phyloP scores from a whole-genome alignment of 2,888 invertebrate genomes.

The Neuroscelio doddi region DNA sequence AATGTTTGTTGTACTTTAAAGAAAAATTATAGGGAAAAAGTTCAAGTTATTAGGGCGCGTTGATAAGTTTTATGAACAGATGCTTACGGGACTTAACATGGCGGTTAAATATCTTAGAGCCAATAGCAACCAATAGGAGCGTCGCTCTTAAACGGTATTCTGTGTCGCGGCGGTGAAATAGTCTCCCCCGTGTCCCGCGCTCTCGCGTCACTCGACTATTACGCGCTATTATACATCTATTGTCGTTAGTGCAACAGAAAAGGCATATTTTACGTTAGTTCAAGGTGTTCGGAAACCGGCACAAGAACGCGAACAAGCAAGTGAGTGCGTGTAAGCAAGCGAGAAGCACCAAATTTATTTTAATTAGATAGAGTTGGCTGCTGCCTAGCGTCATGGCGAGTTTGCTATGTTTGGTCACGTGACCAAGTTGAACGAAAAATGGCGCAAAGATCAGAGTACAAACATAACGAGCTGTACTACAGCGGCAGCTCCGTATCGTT shows the following conservation, averaged over 20 bases:
- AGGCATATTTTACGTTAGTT: not conserved
- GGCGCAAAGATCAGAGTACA: constrained; percentile 76
- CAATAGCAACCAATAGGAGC: constrained; percentile 83
- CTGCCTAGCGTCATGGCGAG: constrained; percentile 68
- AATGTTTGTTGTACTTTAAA: too few relatives aligned
- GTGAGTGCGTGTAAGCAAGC: too few relatives aligned
- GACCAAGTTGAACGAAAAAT: constrained; percentile 75
- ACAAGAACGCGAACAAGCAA: constrained; percentile 26
- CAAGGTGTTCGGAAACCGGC: not conserved
- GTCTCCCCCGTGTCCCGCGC: constrained; percentile 76
- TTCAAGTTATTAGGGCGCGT: too few relatives aligned
- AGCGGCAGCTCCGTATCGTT: constrained; percentile 75
- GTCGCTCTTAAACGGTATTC: constrained; percentile 76
- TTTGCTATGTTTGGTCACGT: constrained; percentile 76
- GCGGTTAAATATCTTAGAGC: constrained; percentile 78
- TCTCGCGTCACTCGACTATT: constrained; percentile 79
- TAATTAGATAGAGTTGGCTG: too few relatives aligned
- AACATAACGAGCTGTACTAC: too few relatives aligned
- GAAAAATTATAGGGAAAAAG: too few relatives aligned
- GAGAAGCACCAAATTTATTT: too few relatives aligned
- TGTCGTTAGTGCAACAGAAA: constrained; percentile 71
- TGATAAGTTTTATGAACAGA: constrained; percentile 32
- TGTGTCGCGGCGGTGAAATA: constrained; percentile 67
- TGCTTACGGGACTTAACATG: constrained; percentile 76
- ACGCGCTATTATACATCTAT: constrained; percentile 79